phyloP scores from a whole-genome alignment of 2,888 invertebrate genomes.

The Actias luna region DNA sequence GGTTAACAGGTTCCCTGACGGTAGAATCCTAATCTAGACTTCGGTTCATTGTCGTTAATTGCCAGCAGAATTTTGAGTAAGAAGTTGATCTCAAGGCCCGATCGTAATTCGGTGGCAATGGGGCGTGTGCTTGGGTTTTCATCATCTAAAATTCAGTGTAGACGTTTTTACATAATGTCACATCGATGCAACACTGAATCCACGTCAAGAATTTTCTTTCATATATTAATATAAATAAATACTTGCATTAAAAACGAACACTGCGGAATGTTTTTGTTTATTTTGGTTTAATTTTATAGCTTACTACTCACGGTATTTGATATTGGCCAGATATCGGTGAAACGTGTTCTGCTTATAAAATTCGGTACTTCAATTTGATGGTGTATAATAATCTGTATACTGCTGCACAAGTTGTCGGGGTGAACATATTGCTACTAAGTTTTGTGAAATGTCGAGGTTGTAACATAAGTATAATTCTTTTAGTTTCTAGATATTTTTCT shows the following conservation, averaged over 20 bases:
- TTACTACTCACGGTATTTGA: conserved; percentile 27
- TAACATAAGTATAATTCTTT: background rate
- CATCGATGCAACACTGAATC: too few relatives aligned
- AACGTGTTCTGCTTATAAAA: conserved; percentile 40
- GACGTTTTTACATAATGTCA: background rate
- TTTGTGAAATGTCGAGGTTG: background rate
- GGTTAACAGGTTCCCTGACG: too few relatives aligned
- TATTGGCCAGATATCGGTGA: conserved; percentile 43
- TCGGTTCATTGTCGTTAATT: too few relatives aligned
- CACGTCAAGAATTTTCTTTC: background rate
- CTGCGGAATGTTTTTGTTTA: conserved; percentile 35
- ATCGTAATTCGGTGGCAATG: too few relatives aligned
- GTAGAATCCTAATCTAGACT: too few relatives aligned
- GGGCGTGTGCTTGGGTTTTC: background rate
- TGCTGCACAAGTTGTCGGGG: background rate
- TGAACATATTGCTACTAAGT: background rate
- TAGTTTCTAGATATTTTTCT: background rate
- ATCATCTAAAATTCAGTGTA: background rate
- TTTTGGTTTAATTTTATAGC: conserved; percentile 8
- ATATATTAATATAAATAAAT: background rate
- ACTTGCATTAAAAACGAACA: conserved; percentile 20
- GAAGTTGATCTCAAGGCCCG: too few relatives aligned
- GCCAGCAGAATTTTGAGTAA: too few relatives aligned
- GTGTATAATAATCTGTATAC: conserved; percentile 35
- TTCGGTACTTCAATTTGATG: conserved; percentile 55